A percentile compares a stretch with the other conserved stretches of the same genome.
Conservation (phyloP, 2,888 invertebrate genomes). For the Dendrolimus pini region DNA sequence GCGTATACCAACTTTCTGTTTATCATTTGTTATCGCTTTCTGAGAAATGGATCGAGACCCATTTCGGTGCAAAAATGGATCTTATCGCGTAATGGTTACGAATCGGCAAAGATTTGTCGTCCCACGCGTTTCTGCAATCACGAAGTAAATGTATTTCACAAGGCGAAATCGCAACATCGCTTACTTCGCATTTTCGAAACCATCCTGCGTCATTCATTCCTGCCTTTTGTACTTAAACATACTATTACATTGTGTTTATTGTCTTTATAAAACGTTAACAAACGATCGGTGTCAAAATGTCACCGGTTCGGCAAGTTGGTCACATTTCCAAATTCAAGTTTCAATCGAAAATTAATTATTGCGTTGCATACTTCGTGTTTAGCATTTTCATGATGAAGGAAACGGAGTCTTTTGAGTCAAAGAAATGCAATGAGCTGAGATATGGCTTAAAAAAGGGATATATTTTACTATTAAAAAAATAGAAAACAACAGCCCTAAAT, state of each 20-base stretch:
- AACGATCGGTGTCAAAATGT: constrained; percentile 9
- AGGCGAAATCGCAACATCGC: constrained; percentile 70
- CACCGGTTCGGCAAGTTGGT: constrained; percentile 1
- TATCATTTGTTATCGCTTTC: background rate
- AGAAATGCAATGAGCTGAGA: no score
- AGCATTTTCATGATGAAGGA: no score
- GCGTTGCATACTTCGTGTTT: no score
- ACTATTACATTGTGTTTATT: constrained; percentile 28
- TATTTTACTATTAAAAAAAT: no score
- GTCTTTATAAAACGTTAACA: constrained; percentile 23
- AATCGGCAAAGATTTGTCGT: constrained; percentile 57
- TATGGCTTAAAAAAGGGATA: no score
- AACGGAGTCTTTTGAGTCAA: no score
- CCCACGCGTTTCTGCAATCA: constrained; percentile 70
- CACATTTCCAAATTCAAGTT: background rate
- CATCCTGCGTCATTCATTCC: constrained; percentile 67
- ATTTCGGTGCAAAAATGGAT: constrained; percentile 10
- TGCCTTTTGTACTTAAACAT: constrained; percentile 44
- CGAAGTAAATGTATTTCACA: constrained; percentile 66
- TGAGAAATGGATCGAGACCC: background rate
- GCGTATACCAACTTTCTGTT: no score
- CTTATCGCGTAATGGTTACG: constrained; percentile 37
- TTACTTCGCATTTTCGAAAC: constrained; percentile 74
- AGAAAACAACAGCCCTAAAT: no score
- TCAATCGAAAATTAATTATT: no score